Conservation (phyloP, 1,140 invertebrate species). For the Drosophila kohkoa region DNA sequence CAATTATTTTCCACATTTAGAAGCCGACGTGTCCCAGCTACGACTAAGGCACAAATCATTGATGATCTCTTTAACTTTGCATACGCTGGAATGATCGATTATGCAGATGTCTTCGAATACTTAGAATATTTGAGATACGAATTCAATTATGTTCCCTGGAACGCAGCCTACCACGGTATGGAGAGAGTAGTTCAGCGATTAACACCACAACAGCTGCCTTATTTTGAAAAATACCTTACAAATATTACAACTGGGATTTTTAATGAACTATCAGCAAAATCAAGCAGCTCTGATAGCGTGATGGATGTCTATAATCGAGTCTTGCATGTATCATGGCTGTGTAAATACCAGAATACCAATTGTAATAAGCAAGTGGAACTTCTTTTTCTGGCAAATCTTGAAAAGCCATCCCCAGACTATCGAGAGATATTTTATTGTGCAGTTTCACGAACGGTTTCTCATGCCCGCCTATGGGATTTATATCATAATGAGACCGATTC, state of each 20-base stretch:
- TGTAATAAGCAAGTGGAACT: constrained; percentile 81
- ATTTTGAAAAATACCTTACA: constrained; percentile 55
- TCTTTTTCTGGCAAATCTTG: constrained; percentile 6
- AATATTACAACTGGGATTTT: constrained; percentile 48
- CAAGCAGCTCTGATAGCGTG: constrained; percentile 40
- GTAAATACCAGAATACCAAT: constrained; percentile 82
- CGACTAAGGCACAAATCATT: constrained; percentile 91
- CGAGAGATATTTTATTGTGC: background rate
- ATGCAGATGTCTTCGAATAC: constrained; percentile 85
- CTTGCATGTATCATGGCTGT: constrained; percentile 85
- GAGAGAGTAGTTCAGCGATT: constrained; percentile 47
- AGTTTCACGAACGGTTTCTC: background rate
- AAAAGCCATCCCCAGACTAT: constrained; percentile 49
- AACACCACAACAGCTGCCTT: constrained; percentile 40
- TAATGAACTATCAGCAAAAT: constrained; percentile 49
- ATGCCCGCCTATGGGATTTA: background rate
- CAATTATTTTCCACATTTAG: constrained; percentile 77
- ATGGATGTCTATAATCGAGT: constrained; percentile 78
- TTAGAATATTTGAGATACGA: constrained; percentile 86
- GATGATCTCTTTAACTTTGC: constrained; percentile 91
- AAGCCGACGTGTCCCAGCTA: constrained; percentile 86
- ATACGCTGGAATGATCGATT: constrained; percentile 85
- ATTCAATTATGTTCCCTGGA: constrained; percentile 87
- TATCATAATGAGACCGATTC: background rate
- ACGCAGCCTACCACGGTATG: constrained; percentile 79